Conservation (phyloP, 2,113 vertebrate genomes). For the Lepus americanus region DNA sequence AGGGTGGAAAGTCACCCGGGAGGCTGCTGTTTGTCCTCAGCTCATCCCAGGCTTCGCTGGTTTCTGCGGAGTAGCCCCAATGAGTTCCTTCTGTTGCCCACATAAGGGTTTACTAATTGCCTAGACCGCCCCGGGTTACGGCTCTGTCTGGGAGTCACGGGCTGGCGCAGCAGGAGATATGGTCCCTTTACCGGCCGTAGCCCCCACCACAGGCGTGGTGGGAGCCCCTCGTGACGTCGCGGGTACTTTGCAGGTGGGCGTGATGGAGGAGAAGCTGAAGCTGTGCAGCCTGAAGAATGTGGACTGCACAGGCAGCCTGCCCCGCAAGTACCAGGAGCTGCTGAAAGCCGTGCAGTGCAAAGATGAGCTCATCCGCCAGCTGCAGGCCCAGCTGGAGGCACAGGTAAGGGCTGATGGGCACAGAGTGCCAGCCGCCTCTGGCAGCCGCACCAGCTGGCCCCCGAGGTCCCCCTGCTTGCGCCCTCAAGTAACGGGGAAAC, state of each 20-base stretch:
- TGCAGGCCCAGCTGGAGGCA: conserved; percentile 95
- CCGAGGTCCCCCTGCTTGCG: background rate
- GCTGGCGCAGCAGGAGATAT: background rate
- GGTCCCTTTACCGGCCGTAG: background rate
- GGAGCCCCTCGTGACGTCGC: background rate
- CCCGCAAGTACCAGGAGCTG: conserved; percentile 94
- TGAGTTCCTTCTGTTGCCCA: background rate
- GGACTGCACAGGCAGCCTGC: conserved; percentile 91
- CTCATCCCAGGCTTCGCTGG: background rate
- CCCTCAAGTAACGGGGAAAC: background rate
- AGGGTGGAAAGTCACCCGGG: background rate
- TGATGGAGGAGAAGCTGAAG: conserved; percentile 97
- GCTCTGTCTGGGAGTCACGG: background rate
- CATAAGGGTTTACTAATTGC: background rate
- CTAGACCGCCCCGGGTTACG: too few species aligned
- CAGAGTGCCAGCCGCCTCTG: background rate
- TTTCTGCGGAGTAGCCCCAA: background rate
- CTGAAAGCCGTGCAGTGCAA: conserved; percentile 91
- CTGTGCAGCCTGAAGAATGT: conserved; percentile 90
- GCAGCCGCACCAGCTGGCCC: background rate
- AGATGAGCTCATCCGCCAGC: conserved; percentile 91
- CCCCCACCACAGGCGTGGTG: background rate
- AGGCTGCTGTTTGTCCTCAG: background rate
- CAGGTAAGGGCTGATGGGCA: conserved; percentile 88
- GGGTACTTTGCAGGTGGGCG: conserved; percentile 90